Evolutionary conservation across 2,888 invertebrate species (phyloP), one percentile per base, ranked within the genome.

Genomic region (Eupithecia tripunctaria): DNA sequence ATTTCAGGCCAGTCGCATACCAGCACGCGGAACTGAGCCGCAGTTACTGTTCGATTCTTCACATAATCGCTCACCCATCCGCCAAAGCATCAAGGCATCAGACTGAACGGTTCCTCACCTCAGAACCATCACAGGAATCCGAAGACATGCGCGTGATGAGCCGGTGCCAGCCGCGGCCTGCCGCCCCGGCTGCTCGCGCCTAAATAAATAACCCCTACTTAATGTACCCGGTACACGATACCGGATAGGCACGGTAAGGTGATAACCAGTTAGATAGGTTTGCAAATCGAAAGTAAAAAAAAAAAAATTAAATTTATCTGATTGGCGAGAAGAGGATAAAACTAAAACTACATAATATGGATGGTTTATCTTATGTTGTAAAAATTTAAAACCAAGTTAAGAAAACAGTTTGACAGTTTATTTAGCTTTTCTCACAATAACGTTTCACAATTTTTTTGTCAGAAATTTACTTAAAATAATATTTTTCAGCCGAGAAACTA

Each of bases 161-260:
- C 78, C 74, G 74, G 88, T 88, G 75, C 86, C 86, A 82, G 86
- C 64, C 83, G 74, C 83, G 86, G 85, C 83, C 73, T 77, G 85
- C 88, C 88, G 82, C 90, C 36, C 36, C 82, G 81, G 76, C 82
- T 78, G 80, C 80, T 81, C 86, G 85, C 85, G 88, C 88, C 91
- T 90, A 93, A 93, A 93, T 93, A 93, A 93, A 93, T 92, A 93
- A 92, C 92, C 89, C 88, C 88, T 88, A 89, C 88, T 91, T 93
- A 93, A 91, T 91, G 89, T 85, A 80, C 82, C 83, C 80, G 81
- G 82, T 82, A 84, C 92, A 91, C 91, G 92, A 89, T 86, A 90
- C 77, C 80, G 79, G 67, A 72, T 63, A 27, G 38, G 74, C 67
- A 70, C 15, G 47, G n/a, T 59, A 43, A 29, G 14, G 12, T 12